Evolutionary conservation across 2,113 vertebrate species (phyloP), one percentile per base, ranked within the genome.

Genomic region (Gnathonemus longibarbis): DNA sequence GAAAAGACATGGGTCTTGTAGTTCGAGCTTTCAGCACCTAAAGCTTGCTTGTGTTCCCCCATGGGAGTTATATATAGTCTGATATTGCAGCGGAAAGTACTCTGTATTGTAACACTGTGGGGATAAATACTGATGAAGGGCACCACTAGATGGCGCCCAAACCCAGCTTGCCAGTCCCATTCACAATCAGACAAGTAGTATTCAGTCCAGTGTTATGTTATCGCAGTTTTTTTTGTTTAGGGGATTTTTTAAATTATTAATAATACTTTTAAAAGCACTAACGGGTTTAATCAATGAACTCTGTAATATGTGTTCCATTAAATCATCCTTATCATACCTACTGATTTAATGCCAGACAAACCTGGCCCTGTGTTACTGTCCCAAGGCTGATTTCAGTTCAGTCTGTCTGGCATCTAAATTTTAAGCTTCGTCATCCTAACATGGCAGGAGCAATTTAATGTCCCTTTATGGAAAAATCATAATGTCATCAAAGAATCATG

Each of bases 61-160:
- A n/a, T 66, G 9, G 9, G 62, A 66, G 62, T 70, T 70, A 21
- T 24, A 21, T 56, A 21, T 19, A 39, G 35, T 77, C 70, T 77
- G 13, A 17, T 17, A 35, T 15, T 80, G 13, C 7, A 45, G 19
- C 39, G 15, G 77, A 42, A 83, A 17, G 31, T 45, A 21, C 39
- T 45, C 42, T 15, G 15, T 9, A 17, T 45, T 31, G 31, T 19
- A 80, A 42, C 35, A 39, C 1, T 42, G 74, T 8, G 74, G 35
- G 15, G 35, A 48, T 24, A 48, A 48, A 84, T n/a, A 0, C 83
- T 48, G 39, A 84, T 42, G 45, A 52, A n/a, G 5, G 6, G 5
- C 83, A 87, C 49, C 84, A 3, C 84, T 87, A 87, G 84, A 87
- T 48, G 83, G 83, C 83, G 83, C 83, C 21, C 21, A 48, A 45